Evolutionary conservation across 2,888 invertebrate genomes (phyloP).

Genomic region (Ferdinandea cuprea): DNA sequence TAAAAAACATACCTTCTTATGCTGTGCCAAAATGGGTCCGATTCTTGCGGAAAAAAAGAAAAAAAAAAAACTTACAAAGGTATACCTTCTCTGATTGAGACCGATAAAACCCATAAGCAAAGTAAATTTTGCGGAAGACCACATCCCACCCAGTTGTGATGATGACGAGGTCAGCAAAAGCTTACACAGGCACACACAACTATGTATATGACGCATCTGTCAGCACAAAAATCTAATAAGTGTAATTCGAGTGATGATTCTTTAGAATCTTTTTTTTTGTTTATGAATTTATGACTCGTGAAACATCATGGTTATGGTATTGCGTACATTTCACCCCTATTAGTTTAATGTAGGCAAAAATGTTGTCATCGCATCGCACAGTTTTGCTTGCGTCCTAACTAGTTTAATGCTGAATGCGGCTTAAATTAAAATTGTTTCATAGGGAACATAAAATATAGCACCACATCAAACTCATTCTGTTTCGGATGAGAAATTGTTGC

Average conservation of each 20-base stretch:
- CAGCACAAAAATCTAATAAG: slow-evolving; percentile 25
- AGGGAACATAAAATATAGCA: slow-evolving; percentile 12
- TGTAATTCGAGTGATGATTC: slow-evolving; percentile 18
- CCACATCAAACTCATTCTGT: not conserved
- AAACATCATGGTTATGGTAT: slow-evolving; percentile 13
- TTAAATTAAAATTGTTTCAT: slow-evolving; percentile 31
- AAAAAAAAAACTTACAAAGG: slow-evolving; percentile 3
- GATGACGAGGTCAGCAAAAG: slow-evolving; percentile 16
- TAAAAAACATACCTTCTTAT: not conserved
- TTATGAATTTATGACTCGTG: slow-evolving; percentile 23
- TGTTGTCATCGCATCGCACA: slow-evolving; percentile 4
- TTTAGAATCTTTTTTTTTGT: slow-evolving; percentile 19
- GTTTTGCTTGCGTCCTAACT: not conserved
- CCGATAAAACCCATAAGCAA: slow-evolving; percentile 9
- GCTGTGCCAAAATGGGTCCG: slow-evolving; percentile 1
- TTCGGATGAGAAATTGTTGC: slow-evolving; percentile 33
- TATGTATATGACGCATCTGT: slow-evolving; percentile 5
- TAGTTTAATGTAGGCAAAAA: slow-evolving; percentile 12
- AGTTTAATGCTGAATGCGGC: slow-evolving; percentile 26
- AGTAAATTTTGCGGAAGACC: slow-evolving; percentile 7
- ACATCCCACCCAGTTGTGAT: not conserved
- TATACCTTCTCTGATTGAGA: slow-evolving; percentile 7
- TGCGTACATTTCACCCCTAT: not conserved
- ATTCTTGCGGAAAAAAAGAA: slow-evolving; percentile 1
- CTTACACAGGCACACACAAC: not conserved